phyloP scores from a whole-genome alignment of 2,113 vertebrate genomes.

The Egretta garzetta region DNA sequence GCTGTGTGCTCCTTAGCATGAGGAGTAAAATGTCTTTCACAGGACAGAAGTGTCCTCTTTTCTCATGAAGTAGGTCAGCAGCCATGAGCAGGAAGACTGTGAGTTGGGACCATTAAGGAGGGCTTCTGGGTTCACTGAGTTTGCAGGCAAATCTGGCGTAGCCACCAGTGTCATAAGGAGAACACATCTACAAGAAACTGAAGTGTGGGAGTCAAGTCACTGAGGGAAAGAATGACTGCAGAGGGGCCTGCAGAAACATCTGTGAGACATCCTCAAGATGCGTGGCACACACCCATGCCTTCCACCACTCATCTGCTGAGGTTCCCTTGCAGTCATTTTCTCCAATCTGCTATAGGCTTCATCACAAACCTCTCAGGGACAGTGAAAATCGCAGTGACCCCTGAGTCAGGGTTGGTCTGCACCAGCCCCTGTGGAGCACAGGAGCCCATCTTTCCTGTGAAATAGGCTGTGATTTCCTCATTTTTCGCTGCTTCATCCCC shows the following conservation, averaged over 20 bases:
- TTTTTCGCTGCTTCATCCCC: neutral
- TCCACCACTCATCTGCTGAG: neutral
- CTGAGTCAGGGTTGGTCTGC: neutral
- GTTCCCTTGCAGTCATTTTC: neutral
- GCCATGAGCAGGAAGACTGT: neutral
- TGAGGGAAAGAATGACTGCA: conserved; percentile 29
- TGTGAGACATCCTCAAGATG: neutral
- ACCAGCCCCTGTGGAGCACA: neutral
- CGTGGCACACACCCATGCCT: neutral
- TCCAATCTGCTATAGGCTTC: neutral
- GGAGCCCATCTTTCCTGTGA: neutral
- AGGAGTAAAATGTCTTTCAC: neutral
- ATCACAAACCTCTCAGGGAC: neutral
- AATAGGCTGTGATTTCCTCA: neutral
- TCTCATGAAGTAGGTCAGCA: neutral
- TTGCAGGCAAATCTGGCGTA: neutral
- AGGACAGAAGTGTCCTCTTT: neutral
- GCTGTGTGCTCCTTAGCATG: neutral
- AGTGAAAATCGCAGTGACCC: neutral
- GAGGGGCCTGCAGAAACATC: neutral
- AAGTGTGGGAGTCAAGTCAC: neutral
- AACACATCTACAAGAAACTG: neutral
- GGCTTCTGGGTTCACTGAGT: neutral
- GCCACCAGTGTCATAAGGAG: neutral
- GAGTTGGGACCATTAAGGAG: neutral